Base-by-base conservation (phyloP, 1,140 invertebrate species). In the Popillia japonica region DNA sequence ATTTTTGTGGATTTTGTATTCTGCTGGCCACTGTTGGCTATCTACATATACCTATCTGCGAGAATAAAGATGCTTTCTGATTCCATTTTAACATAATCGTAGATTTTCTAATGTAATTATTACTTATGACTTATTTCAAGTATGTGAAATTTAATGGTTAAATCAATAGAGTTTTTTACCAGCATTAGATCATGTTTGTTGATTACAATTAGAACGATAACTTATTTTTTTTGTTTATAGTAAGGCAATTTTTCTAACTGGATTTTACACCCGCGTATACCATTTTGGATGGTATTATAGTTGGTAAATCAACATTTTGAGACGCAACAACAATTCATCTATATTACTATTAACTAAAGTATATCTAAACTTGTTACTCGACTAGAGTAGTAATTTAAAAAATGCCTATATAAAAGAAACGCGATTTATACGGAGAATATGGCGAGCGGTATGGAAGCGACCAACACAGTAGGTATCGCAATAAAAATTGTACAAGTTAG, bases 401-500 rank as follows among this genome's bases (percentile, higher is more conserved):
- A 68, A 9, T 68, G 6, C 22, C 22, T 2, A 3, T 23, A 22
- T 9, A 23, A 27, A 27, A 27, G 9, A 3, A 27, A 27, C 61
- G 61, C 61, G 10, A 68, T 68, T 22, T 6, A 68, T 9, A 68
- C 27, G 11, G 6, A 22, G 22, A 17, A 27, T 34, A 68, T 68
- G 61, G 20, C 22, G 14, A 68, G 22, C 22, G 61, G 61, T 68
- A 68, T 68, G 7, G 22, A 20, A 23, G 9, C 61, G 11, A 68
- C 61, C 61, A 20, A 23, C 22, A 11, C 22, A 20, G 61, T 68
- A 74, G 9, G 72, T 11, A 22, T 76, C 41, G 9, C 42, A 76
- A 76, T 76, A 44, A 55, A 76, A 76, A 76, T 76, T 22, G 75
- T 27, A 20, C 44, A 27, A 48, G 22, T 22, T 22, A 76, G 75